Evolutionary conservation across 2,888 invertebrate species (phyloP).

Genomic region (Linnaemya vulpina): DNA sequence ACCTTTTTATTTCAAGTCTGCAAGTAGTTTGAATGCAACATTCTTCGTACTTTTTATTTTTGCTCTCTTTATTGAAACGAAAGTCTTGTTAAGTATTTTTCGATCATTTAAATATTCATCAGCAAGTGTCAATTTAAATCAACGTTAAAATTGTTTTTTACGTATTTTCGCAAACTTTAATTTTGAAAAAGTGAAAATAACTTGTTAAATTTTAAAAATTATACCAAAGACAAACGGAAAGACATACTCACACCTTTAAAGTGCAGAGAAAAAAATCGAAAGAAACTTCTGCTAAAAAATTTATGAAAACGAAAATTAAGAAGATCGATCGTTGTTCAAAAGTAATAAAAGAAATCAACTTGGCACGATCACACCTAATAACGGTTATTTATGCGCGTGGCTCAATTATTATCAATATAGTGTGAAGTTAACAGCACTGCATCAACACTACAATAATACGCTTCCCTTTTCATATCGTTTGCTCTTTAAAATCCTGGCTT

Average conservation of each 20-base stretch:
- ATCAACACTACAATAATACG: no score
- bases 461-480: not conserved
- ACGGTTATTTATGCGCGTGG: conserved; percentile 81
- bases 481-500: not conserved
- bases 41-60: conserved; percentile 21
- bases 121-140: conserved; percentile 66
- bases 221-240: conserved; percentile 37
- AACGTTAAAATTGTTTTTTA: conserved; percentile 53
- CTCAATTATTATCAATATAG: conserved; percentile 78
- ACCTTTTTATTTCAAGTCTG: conserved; percentile 57
- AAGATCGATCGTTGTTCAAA: conserved; percentile 62
- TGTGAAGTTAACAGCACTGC: conserved; percentile 68
- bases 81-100: conserved; percentile 59
- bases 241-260: conserved; percentile 16
- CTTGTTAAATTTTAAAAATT: conserved; percentile 64
- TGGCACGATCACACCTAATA: conserved; percentile 81
- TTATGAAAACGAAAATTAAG: conserved; percentile 59
- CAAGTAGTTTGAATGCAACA: conserved; percentile 38
- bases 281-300: conserved; percentile 60
- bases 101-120: conserved; percentile 63
- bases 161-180: conserved; percentile 1
- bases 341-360: conserved; percentile 67
- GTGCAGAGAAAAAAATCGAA: conserved; percentile 23
- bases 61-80: conserved; percentile 46
- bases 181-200: conserved; percentile 70